phyloP scores from a whole-genome alignment of 1,140 invertebrate genomes.

The Euwallacea similis region DNA sequence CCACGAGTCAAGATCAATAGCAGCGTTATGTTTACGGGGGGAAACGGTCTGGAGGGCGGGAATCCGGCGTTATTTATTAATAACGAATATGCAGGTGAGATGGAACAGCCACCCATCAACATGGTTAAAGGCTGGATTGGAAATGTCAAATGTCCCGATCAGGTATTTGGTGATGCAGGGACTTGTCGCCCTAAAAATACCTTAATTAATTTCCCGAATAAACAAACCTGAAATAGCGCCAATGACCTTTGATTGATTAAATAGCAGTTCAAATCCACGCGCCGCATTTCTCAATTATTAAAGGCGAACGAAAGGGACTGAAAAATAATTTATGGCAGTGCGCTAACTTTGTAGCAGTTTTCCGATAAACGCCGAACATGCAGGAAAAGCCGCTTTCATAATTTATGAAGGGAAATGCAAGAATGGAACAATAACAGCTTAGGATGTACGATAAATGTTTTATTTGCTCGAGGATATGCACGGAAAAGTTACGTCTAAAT shows the following conservation, averaged over 20 bases:
- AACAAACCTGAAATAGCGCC: neutral
- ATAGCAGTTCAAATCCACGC: conserved; percentile 3
- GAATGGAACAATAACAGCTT: conserved; percentile 30
- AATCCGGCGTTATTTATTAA: too few species aligned
- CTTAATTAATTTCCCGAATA: neutral
- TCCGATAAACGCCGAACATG: conserved; percentile 13
- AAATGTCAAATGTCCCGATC: too few species aligned
- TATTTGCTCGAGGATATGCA: conserved; percentile 3
- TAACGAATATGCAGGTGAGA: too few species aligned
- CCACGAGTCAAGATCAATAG: too few species aligned
- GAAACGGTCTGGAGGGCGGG: too few species aligned
- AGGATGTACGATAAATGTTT: conserved; percentile 17
- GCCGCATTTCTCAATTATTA: conserved; percentile 17
- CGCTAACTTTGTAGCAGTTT: conserved; percentile 18
- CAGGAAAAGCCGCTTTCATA: conserved; percentile 26
- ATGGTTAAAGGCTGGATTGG: too few species aligned
- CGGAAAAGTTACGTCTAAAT: conserved; percentile 11
- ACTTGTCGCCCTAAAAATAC: too few species aligned
- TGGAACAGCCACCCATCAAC: too few species aligned
- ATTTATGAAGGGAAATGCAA: conserved; percentile 30
- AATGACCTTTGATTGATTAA: conserved; percentile 1
- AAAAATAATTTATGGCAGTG: conserved; percentile 18
- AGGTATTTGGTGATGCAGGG: too few species aligned
- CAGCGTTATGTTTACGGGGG: too few species aligned
- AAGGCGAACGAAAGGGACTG: conserved; percentile 15